A percentile compares a stretch with the other conserved stretches of the same genome.
Evolutionary conservation across 2,113 vertebrate genomes (phyloP).

Genomic region (Silurus meridionalis): DNA sequence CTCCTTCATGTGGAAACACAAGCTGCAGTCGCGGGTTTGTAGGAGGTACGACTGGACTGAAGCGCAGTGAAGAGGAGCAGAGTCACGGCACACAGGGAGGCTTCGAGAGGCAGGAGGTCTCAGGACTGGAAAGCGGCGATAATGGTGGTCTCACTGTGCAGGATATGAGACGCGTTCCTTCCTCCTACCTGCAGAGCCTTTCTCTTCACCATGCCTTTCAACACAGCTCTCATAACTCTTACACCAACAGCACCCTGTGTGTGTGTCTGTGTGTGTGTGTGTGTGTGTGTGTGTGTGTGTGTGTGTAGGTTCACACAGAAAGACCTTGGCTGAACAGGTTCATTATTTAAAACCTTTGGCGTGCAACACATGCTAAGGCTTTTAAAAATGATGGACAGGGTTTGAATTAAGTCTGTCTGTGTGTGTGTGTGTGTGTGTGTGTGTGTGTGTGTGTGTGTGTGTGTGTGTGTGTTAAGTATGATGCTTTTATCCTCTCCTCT

Average conservation of each 20-base stretch:
- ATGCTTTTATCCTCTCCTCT: not conserved
- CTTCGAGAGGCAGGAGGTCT: not conserved
- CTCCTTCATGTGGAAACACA: not conserved
- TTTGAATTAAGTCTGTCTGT: not conserved
- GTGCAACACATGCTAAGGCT: not conserved
- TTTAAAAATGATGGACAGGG: not conserved
- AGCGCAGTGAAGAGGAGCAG: not conserved
- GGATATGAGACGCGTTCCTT: constrained; percentile 16
- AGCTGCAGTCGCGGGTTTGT: not conserved
- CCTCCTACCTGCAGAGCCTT: constrained; percentile 8
- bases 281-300: constrained; percentile 19
- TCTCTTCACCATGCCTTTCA: constrained; percentile 25
- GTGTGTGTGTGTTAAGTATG: no score
- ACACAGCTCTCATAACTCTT: constrained; percentile 21
- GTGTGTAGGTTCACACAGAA: not conserved
- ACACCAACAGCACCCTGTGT: constrained; percentile 1
- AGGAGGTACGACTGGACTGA: not conserved
- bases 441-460: not conserved
- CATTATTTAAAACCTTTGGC: constrained; percentile 1
- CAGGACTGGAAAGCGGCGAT: constrained; percentile 32
- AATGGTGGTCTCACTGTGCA: constrained; percentile 44
- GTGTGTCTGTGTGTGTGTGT: constrained; percentile 8
- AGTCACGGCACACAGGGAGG: constrained; percentile 16
- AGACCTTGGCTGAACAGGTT: not conserved
- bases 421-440: not conserved